These are phyloP conservation scores for Gymnopithys bicolor DNA, from an alignment of 2,797 vertebrate genomes.

Conservation along the genomic window DNA sequence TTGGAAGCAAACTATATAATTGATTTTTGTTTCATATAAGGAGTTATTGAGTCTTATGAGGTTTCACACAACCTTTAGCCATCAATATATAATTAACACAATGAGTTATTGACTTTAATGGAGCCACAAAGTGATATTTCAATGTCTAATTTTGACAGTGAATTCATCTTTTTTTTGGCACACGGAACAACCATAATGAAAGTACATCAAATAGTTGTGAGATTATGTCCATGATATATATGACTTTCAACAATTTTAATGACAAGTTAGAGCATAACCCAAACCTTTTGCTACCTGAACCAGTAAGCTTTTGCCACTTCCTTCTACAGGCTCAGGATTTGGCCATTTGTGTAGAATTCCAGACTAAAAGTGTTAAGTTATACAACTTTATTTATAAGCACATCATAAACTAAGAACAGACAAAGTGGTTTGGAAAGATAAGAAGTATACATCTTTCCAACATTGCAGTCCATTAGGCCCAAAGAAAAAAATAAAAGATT, in stretches of 20 bases:
- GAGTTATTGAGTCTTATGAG: not conserved
- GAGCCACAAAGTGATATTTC: slow-evolving; percentile 45
- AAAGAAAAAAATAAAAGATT: not conserved
- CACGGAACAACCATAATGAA: not conserved
- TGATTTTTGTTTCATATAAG: slow-evolving; percentile 67
- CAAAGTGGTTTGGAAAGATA: slow-evolving; percentile 7
- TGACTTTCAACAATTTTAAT: not conserved
- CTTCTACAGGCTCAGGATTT: not conserved
- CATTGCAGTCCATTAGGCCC: not conserved
- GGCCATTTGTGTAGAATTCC: not conserved
- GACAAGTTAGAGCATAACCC: not conserved
- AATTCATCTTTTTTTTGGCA: slow-evolving; percentile 49
- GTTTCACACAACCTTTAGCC: slow-evolving; percentile 54
- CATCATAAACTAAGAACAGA: not conserved
- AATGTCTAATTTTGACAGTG: slow-evolving; percentile 1
- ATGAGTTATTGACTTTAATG: slow-evolving; percentile 70
- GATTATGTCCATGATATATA: not conserved
- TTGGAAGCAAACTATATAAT: slow-evolving; percentile 31
- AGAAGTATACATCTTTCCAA: not conserved
- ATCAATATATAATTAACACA: slow-evolving; percentile 45
- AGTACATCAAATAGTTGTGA: not conserved
- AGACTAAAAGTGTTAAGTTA: not conserved
- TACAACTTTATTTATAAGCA: not conserved
- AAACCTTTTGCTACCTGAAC: not conserved
- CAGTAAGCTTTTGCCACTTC: not conserved